These are phyloP conservation scores for Montifringilla adamsi DNA, from an alignment of 2,113 vertebrate species.

Conservation along the genomic window DNA sequence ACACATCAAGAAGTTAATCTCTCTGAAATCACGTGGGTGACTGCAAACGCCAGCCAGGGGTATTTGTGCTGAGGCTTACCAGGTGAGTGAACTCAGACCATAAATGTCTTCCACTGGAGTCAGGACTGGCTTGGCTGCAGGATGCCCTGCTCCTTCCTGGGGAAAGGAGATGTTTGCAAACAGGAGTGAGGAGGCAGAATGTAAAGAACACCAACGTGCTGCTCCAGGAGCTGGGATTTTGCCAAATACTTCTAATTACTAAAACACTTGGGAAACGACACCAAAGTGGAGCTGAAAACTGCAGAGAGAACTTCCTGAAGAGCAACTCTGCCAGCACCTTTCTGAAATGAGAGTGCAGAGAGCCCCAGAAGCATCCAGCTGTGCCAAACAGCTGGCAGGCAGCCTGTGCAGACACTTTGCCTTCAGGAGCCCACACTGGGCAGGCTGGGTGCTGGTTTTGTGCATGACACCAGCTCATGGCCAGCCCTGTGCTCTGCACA, in stretches of 20 bases:
- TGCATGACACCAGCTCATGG: not conserved
- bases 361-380: not conserved
- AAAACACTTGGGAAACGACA: not conserved
- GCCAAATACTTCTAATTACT: not conserved
- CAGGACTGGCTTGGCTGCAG: not conserved
- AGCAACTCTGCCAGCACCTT: not conserved
- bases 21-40: not conserved
- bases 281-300: not conserved
- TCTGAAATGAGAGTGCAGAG: fast-evolving
- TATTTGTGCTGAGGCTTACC: slow-evolving; percentile 42
- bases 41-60: not conserved
- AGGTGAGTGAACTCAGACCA: slow-evolving; percentile 21
- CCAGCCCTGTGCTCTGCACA: not conserved
- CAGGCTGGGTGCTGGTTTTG: not conserved
- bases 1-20: not conserved
- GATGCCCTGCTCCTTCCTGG: slow-evolving; percentile 38
- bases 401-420: not conserved
- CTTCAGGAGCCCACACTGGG: too few relatives aligned
- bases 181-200: not conserved
- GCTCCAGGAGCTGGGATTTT: not conserved
- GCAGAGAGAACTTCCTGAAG: not conserved
- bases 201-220: not conserved
- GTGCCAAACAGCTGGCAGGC: not conserved
- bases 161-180: not conserved
- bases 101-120: slow-evolving; percentile 12